Conservation (phyloP, 1,140 invertebrate genomes). For the Sarcophaga bullata region DNA sequence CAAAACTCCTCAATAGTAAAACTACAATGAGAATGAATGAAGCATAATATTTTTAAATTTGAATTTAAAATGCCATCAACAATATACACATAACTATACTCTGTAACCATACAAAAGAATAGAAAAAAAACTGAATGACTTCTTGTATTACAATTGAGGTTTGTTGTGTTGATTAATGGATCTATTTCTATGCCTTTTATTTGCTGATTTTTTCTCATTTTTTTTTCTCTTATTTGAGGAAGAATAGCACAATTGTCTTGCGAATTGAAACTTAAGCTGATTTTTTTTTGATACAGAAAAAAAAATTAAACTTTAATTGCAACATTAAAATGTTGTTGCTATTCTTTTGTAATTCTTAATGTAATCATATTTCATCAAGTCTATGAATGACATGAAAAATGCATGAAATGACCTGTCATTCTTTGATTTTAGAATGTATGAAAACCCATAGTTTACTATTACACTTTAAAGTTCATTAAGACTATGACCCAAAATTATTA, state of each 20-base stretch:
- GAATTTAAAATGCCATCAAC: not conserved
- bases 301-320: not conserved
- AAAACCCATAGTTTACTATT: not conserved
- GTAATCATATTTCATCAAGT: constrained; percentile 15
- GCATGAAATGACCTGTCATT: constrained; percentile 1
- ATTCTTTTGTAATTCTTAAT: constrained; percentile 8
- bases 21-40: no score
- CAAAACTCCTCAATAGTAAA: no score
- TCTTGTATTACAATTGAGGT: constrained; percentile 32
- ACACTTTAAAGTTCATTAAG: not conserved
- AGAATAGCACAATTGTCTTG: not conserved
- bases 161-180: constrained; percentile 28
- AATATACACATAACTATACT: not conserved
- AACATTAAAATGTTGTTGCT: not conserved
- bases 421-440: not conserved
- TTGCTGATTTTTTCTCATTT: not conserved
- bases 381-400: not conserved
- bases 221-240: not conserved
- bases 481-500: not conserved
- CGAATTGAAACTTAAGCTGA: not conserved
- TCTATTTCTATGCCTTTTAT: constrained; percentile 11
- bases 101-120: not conserved
- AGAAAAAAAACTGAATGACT: not conserved
- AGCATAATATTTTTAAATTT: not conserved
- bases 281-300: not conserved